Base-by-base conservation (phyloP, 2,113 vertebrate genomes). In the Panthera tigris region DNA sequence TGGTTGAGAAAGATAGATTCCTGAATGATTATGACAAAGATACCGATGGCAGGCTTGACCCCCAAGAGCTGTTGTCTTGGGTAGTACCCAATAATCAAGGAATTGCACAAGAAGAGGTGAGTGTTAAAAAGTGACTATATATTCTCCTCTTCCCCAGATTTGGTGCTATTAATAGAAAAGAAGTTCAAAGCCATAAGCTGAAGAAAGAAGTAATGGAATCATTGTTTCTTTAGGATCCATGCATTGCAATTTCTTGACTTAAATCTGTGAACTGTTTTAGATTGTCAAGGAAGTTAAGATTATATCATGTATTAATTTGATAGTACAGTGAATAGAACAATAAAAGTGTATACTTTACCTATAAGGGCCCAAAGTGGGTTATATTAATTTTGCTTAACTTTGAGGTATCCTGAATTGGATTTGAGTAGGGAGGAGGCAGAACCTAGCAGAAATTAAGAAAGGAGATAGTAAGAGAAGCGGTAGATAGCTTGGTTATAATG, bases 21-120 rank as follows among this genome's bases (percentile, higher is more conserved):
- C 97, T 99, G 97, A 99, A 99, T 80, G 99, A 99, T 82, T 99
- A 99, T 18, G 99, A 99, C 98, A 99, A 99, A 97, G 99, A 99
- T 92, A 97, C 98, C 0, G 99, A 99, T 33, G 99, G 99, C n/a
- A 99, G 98, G 95, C 98, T 99, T 31, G 97, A 99, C 97, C 98
- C 99, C 50, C 99, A 99, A 13, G 99, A 99, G 98, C 99, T 99
- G 92, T 96, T 99, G 6, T 99, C 99, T 57, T 99, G 99, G 99
- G 99, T 99, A 3, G 99, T 99, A 0, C 99, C 99, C 1, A 99
- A 99, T 81, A 99, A 99, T 89, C 99, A 99, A 66, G 99, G 99
- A 4, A 99, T 99, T 73, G 99, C 99, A 13, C 99, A 99, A 91
- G 99, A 99, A 94, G 99, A 99, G 99, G 99, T 99, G 91, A 29